These are phyloP conservation scores for Crypturellus tataupa DNA, from an alignment of 2,797 vertebrate species.

Conservation along the genomic window DNA sequence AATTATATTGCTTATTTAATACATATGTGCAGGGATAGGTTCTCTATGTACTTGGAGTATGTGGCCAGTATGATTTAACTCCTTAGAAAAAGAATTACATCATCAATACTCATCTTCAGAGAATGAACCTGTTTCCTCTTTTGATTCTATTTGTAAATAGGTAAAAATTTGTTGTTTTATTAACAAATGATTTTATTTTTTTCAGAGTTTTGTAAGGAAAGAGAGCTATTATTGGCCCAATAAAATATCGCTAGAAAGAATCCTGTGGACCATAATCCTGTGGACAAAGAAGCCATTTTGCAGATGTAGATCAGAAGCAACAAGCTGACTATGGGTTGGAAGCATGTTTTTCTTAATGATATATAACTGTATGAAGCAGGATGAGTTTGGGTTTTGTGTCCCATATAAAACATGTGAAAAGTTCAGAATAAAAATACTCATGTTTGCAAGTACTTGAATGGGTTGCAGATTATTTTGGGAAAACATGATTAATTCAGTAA, in stretches of 20 bases:
- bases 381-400: neutral
- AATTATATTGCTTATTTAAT: too few relatives aligned
- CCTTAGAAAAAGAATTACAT: neutral
- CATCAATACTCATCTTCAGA: neutral
- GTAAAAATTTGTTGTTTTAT: neutral
- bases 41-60: too few relatives aligned
- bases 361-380: neutral
- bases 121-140: neutral
- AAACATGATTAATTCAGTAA: neutral
- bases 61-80: neutral
- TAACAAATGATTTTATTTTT: neutral
- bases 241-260: neutral
- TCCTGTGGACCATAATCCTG: neutral
- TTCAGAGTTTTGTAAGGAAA: neutral
- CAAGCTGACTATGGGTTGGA: neutral
- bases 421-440: neutral
- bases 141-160: neutral
- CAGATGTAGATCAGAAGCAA: neutral
- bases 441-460: neutral
- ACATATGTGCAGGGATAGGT: too few relatives aligned
- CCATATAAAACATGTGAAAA: neutral
- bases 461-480: neutral
- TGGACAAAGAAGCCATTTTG: rapidly evolving
- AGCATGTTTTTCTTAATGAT: neutral
- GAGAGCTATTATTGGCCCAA: neutral